Percentiles rank a stretch among this genome's conserved stretches.
Conservation (phyloP, 2,888 invertebrate species). For the Nezara viridula region DNA sequence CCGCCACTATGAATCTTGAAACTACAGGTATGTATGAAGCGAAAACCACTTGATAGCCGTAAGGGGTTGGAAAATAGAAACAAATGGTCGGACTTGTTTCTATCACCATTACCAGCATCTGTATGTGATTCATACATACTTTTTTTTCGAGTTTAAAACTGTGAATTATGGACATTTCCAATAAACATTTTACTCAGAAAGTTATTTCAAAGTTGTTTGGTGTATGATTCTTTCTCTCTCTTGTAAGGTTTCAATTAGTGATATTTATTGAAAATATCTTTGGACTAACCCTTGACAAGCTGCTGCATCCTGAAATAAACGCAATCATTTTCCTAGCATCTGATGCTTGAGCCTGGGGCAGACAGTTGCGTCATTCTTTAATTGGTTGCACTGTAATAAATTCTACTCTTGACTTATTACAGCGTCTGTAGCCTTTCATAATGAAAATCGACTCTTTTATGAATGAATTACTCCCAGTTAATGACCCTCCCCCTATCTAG, state of each 20-base stretch:
- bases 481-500: not conserved
- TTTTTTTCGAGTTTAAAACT: too few species aligned
- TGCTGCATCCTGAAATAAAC: not conserved
- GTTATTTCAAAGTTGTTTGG: not conserved
- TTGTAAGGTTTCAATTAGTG: not conserved
- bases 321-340: not conserved
- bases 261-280: not conserved
- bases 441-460: slow-evolving; percentile 20
- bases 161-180: too few species aligned
- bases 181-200: too few species aligned
- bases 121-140: too few species aligned
- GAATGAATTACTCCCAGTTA: not conserved
- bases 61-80: too few species aligned
- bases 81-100: too few species aligned
- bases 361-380: slow-evolving; percentile 41
- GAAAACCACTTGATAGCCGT: too few species aligned
- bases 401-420: slow-evolving; percentile 34
- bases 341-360: not conserved
- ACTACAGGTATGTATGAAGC: too few species aligned
- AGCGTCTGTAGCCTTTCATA: slow-evolving; percentile 5
- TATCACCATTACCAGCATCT: too few species aligned
- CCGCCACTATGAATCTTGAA: too few species aligned
- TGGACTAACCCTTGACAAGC: not conserved
- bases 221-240: not conserved
- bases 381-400: slow-evolving; percentile 44